phyloP scores from a whole-genome alignment of 2,113 vertebrate genomes.

The Pteronura brasiliensis region DNA sequence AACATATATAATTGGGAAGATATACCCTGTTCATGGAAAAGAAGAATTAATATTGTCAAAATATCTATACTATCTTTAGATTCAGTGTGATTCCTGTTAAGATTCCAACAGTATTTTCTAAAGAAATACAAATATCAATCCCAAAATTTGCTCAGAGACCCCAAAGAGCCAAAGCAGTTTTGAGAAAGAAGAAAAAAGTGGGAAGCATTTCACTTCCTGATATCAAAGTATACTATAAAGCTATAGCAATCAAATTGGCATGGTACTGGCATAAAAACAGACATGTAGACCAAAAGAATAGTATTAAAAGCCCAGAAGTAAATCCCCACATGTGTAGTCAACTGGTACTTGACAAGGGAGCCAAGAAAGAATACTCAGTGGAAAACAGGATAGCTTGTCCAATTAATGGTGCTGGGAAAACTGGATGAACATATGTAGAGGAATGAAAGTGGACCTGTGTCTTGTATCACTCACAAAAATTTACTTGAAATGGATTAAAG shows the following conservation, averaged over 20 bases:
- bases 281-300: neutral
- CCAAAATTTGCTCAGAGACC: neutral
- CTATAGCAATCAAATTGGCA: neutral
- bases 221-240: neutral
- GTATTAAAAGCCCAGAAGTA: neutral
- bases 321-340: neutral
- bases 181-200: neutral
- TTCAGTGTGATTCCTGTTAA: too few relatives aligned
- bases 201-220: neutral
- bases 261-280: neutral
- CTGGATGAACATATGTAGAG: neutral
- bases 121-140: neutral
- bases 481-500: neutral
- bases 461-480: neutral
- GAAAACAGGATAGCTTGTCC: neutral
- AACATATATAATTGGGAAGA: neutral
- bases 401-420: neutral
- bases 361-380: neutral
- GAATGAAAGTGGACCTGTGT: neutral
- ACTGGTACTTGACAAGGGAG: neutral
- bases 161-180: neutral
- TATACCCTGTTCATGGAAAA: neutral
- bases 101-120: neutral
- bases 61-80: neutral
- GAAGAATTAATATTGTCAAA: neutral